Base-by-base conservation (phyloP, 92 coral and sea anemone genomes). In the Actinostola sp. region DNA sequence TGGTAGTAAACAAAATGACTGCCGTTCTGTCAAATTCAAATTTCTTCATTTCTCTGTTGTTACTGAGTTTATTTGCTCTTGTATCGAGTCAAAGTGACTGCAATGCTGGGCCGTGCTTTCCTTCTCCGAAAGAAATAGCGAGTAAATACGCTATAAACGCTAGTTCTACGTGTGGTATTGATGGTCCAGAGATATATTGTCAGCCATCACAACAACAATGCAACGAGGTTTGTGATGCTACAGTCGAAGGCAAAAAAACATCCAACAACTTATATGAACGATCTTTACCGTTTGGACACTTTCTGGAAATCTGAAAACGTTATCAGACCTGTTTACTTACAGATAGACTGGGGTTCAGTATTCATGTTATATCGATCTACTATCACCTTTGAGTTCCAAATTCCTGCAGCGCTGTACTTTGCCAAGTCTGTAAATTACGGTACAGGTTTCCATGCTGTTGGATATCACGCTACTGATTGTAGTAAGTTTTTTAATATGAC, bases 321-420 rank as follows among this genome's bases (percentile, higher is more conserved):
- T 28, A 91, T 85, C 2, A 69, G 64, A 50, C 96, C 96, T 28
- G 99, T 95, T 20, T 75, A 72, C 50, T 58, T 91, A 38, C 88
- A 91, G 50, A 60, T 91, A 13, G 94, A 88, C 53, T 67, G 86
- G 39, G 91, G 89, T 12, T 66, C 88, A 27, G 71, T 76, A 8
- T 91, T 82, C 50, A 88, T 95, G 92, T 67, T 91, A 5, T 82
- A 71, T 54, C 71, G 44, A 68, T 82, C 93, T 20, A 42, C 72
- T 3, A 89, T 82, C 51, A 86, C 86, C n/a, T 95, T 95, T 68
- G 45, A 63, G 28, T 87, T 78, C 78, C 87, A 88, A 8, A 20
- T 87, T 0, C 99, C 99, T 6, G 95, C 97, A 0, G 95, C 99
- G 0, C 83, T 91, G 95, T 95, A 91, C 84, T 57, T 95, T 48